A percentile compares a stretch with the other conserved stretches of the same genome.
Conservation (phyloP, 2,113 vertebrate genomes). For the Raphicerus campestris region DNA sequence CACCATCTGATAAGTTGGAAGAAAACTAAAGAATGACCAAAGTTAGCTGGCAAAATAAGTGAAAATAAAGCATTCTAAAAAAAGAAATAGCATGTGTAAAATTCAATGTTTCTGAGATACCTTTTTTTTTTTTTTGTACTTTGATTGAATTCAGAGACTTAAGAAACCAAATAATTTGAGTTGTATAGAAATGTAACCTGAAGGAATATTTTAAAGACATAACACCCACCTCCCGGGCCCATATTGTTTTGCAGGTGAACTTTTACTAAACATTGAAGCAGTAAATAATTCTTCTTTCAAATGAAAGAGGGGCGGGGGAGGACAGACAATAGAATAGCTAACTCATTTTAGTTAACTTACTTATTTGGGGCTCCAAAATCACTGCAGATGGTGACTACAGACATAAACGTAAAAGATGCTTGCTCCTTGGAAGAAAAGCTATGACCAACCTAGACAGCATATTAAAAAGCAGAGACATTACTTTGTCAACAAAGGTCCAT, state of each 20-base stretch:
- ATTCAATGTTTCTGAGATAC: neutral
- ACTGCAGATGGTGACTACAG: neutral
- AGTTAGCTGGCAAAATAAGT: neutral
- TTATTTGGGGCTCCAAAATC: neutral
- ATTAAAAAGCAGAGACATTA: neutral
- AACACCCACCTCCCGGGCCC: accelerated
- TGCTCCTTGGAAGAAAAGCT: neutral
- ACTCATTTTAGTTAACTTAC: neutral
- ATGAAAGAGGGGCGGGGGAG: accelerated
- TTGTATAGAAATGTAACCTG: neutral
- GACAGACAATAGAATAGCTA: neutral
- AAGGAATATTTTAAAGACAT: neutral
- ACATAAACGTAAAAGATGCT: neutral
- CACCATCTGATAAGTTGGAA: neutral
- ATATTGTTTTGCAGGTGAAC: neutral
- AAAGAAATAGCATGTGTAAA: neutral
- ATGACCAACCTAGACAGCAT: neutral
- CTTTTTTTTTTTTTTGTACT: neutral
- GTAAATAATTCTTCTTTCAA: neutral
- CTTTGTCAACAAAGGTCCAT: neutral
- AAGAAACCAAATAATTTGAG: neutral
- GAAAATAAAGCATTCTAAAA: neutral
- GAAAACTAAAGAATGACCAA: neutral
- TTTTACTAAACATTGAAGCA: neutral
- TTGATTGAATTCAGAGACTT: neutral